These are phyloP conservation scores for Andrena camellia DNA, from an alignment of 2,888 invertebrate genomes.

Conservation along the genomic window DNA sequence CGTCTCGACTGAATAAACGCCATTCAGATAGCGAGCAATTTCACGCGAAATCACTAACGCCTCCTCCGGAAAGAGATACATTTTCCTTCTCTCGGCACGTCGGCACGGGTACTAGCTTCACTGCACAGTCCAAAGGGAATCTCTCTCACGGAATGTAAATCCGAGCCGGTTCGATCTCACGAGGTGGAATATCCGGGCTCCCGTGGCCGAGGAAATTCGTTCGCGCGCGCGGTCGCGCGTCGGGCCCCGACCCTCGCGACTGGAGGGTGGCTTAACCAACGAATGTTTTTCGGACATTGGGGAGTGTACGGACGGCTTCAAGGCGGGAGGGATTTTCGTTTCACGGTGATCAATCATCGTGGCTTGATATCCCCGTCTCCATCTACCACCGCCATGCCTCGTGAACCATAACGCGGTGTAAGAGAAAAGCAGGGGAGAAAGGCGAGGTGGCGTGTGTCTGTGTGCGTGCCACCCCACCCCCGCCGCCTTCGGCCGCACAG, in stretches of 20 bases:
- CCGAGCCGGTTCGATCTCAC: constrained; percentile 28
- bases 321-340: constrained; percentile 56
- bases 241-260: constrained; percentile 46
- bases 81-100: constrained; percentile 10
- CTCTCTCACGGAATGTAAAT: constrained; percentile 26
- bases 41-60: constrained; percentile 33
- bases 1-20: constrained; percentile 19
- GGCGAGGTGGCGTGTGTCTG: not conserved
- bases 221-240: constrained; percentile 17
- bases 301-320: constrained; percentile 59
- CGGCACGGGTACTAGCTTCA: constrained; percentile 1
- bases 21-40: constrained; percentile 19
- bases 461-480: not conserved
- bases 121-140: constrained; percentile 21
- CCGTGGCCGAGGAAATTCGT: constrained; percentile 33
- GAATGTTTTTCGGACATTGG: constrained; percentile 83
- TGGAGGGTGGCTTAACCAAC: constrained; percentile 59
- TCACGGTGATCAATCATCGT: constrained; percentile 73
- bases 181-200: constrained; percentile 32
- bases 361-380: constrained; percentile 62
- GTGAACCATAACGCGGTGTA: constrained; percentile 80
- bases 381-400: constrained; percentile 84
- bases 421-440: constrained; percentile 12
- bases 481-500: not conserved
- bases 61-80: not conserved